phyloP scores from a whole-genome alignment of 2,797 vertebrate species.

The Lemur catta region DNA sequence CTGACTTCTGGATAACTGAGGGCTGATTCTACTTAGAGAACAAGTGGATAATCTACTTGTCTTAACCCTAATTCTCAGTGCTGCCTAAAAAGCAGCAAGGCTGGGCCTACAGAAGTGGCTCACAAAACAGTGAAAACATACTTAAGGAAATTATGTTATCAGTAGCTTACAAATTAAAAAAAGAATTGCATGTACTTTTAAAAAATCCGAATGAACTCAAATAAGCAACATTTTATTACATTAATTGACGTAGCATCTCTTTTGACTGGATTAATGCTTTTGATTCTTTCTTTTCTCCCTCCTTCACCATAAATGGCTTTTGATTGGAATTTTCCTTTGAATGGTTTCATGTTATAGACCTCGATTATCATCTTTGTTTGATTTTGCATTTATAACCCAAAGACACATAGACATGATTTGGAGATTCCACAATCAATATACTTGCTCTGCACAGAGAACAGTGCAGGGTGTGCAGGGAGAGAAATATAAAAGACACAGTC shows the following conservation, averaged over 20 bases:
- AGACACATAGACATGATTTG: not conserved
- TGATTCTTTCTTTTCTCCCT: not conserved
- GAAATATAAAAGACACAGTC: not conserved
- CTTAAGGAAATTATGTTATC: not conserved
- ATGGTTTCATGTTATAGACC: not conserved
- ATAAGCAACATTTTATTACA: not conserved
- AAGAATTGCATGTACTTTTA: not conserved
- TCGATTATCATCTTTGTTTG: not conserved
- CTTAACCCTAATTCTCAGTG: not conserved
- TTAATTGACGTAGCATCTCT: not conserved
- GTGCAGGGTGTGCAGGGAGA: not conserved
- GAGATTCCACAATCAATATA: not conserved
- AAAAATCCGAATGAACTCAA: conserved; percentile 15
- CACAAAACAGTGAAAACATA: not conserved
- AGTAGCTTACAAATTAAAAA: not conserved
- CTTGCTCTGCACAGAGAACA: not conserved
- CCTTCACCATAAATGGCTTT: conserved; percentile 3
- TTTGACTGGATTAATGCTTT: not conserved
- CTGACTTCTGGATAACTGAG: not conserved
- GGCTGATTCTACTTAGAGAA: not conserved
- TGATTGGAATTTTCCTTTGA: not conserved
- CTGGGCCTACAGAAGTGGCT: not conserved
- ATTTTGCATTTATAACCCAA: conserved; percentile 5
- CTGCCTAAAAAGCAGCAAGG: not conserved
- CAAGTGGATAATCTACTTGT: not conserved